Percentiles rank a stretch among this genome's conserved stretches.
These are phyloP conservation scores for Serilophus lunatus DNA, from an alignment of 2,113 vertebrate genomes.

Conservation along the genomic window DNA sequence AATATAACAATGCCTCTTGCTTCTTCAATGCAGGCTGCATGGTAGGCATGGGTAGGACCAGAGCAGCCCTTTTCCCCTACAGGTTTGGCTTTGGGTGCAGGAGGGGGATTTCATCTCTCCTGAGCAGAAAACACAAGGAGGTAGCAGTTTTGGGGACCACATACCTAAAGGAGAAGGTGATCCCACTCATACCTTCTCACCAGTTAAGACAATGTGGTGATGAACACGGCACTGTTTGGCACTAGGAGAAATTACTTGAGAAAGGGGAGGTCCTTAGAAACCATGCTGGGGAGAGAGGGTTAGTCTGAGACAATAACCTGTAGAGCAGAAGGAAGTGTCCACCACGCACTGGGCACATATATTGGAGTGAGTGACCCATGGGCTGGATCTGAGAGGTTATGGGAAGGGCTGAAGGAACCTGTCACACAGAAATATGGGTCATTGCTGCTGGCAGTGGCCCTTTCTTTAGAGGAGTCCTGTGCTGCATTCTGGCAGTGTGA, in stretches of 20 bases:
- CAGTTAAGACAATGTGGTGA: background rate
- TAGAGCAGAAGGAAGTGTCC: background rate
- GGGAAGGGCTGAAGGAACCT: background rate
- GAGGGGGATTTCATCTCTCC: background rate
- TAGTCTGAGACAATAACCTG: background rate
- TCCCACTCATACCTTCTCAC: background rate
- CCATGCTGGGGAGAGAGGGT: rapidly evolving
- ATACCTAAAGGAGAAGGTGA: background rate
- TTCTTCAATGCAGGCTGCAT: background rate
- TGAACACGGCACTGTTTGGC: background rate
- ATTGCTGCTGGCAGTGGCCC: background rate
- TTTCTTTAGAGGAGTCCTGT: background rate
- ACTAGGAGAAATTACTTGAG: background rate
- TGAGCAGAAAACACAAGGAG: background rate
- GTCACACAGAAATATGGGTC: background rate
- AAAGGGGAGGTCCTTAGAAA: background rate
- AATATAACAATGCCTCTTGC: background rate
- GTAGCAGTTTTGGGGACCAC: background rate
- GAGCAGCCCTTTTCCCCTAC: background rate
- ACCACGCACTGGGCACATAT: too few species aligned
- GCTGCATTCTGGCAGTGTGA: background rate
- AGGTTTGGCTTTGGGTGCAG: background rate
- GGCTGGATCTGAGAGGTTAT: background rate
- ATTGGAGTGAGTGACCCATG: background rate
- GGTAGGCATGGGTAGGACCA: background rate